Evolutionary conservation across 1,140 invertebrate genomes (phyloP).

Genomic region (Cydia strobilella): DNA sequence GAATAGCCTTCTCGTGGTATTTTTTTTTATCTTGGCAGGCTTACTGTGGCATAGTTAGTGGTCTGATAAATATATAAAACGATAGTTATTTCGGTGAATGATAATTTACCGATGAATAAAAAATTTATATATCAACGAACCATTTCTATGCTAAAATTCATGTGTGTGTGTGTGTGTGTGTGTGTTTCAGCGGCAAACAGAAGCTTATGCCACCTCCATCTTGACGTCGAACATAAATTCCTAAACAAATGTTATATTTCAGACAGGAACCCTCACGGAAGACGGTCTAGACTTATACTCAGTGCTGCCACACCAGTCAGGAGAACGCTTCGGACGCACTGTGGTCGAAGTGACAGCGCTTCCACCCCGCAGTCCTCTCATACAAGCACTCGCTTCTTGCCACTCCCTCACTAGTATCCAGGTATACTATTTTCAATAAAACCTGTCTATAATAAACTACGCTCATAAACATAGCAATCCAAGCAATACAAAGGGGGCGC

Average conservation of each 20-base stretch:
- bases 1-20: no score
- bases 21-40: no score
- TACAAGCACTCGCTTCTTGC: constrained; percentile 87
- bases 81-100: no score
- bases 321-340: constrained; percentile 82
- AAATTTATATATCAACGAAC: no score
- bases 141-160: no score
- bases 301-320: constrained; percentile 83
- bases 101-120: no score
- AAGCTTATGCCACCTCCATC: no score
- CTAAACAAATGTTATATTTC: constrained; percentile 36
- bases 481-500: no score
- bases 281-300: constrained; percentile 97
- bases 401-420: constrained; percentile 92
- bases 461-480: neutral
- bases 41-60: no score
- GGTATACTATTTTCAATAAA: neutral
- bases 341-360: constrained; percentile 79
- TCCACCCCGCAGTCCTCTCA: constrained; percentile 75
- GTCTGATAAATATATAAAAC: no score
- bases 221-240: neutral
- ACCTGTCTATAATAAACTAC: neutral
- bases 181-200: no score
- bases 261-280: constrained; percentile 96
- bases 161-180: no score